Percentiles rank a stretch among this genome's conserved stretches.
Conservation (phyloP, 2,888 invertebrate species). For the Limnephilus marmoratus region DNA sequence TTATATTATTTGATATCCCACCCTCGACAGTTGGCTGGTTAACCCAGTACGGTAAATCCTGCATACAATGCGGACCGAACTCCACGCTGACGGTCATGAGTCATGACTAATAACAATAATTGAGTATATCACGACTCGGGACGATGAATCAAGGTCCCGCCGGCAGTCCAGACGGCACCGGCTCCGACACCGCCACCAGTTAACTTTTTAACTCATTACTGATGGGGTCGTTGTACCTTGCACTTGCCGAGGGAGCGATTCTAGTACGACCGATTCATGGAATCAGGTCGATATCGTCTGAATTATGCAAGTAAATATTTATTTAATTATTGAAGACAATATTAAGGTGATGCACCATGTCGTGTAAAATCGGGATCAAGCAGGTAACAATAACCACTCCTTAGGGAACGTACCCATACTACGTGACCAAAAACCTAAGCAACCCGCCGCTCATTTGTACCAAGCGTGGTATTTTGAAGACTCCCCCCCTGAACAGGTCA, state of each 20-base stretch:
- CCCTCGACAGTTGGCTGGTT: not conserved
- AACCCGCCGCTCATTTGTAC: too few species aligned
- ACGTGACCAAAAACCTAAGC: too few species aligned
- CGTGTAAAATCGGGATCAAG: too few species aligned
- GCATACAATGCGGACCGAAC: not conserved
- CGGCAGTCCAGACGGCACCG: constrained; percentile 26
- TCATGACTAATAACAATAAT: constrained; percentile 13
- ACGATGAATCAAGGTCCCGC: constrained; percentile 33
- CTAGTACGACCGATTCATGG: not conserved
- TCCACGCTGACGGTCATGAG: not conserved
- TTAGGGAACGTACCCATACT: too few species aligned
- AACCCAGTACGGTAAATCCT: not conserved
- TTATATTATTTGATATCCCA: not conserved
- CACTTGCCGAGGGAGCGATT: not conserved
- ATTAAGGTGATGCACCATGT: too few species aligned
- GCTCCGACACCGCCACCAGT: constrained; percentile 3
- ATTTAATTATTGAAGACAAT: too few species aligned
- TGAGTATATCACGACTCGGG: not conserved
- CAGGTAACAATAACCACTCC: too few species aligned
- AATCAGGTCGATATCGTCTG: not conserved
- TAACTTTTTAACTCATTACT: not conserved
- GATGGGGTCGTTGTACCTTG: not conserved
- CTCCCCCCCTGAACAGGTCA: too few species aligned
- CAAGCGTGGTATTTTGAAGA: too few species aligned
- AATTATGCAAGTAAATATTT: too few species aligned